These are phyloP conservation scores for Meandrusa payeni DNA, from an alignment of 2,888 invertebrate species.

Conservation along the genomic window DNA sequence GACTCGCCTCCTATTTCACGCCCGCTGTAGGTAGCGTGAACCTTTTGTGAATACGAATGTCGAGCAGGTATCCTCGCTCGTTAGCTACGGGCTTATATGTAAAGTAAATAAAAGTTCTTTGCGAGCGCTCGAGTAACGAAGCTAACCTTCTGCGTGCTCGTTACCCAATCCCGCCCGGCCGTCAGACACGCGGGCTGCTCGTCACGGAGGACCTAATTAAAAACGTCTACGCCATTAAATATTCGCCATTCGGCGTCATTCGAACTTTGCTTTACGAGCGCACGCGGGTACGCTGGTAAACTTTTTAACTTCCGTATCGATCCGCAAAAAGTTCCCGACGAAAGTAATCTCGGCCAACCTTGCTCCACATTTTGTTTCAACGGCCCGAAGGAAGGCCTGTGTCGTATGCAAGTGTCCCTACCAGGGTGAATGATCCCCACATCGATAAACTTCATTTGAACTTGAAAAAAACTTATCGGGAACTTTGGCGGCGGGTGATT, in stretches of 20 bases:
- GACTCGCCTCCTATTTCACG: conserved; percentile 76
- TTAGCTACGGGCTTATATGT: conserved; percentile 75
- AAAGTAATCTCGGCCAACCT: conserved; percentile 77
- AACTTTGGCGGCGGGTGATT: conserved; percentile 78
- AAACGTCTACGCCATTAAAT: conserved; percentile 30
- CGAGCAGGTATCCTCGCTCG: conserved; percentile 75
- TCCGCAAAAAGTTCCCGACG: conserved; percentile 71
- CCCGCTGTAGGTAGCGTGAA: conserved; percentile 76
- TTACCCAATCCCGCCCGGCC: conserved; percentile 13
- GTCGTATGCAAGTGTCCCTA: conserved; percentile 78
- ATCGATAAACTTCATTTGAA: conserved; percentile 77
- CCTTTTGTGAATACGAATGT: conserved; percentile 79
- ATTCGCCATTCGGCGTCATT: conserved; percentile 29
- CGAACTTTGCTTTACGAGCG: conserved; percentile 52
- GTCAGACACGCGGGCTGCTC: conserved; percentile 16
- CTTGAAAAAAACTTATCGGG: conserved; percentile 77
- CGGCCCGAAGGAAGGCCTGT: conserved; percentile 55
- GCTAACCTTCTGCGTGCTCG: conserved; percentile 29
- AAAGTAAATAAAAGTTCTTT: conserved; percentile 72
- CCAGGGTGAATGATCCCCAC: conserved; percentile 77
- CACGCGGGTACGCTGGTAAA: conserved; percentile 54
- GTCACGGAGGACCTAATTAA: conserved; percentile 34
- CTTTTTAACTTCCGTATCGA: conserved; percentile 73
- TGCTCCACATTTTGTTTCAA: conserved; percentile 77
- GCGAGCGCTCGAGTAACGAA: conserved; percentile 38